A percentile compares a stretch with the other conserved stretches of the same genome.
Conservation (phyloP, 37 sponge, comb jelly and placozoan genomes). For the Aphrocallistes beatrix region DNA sequence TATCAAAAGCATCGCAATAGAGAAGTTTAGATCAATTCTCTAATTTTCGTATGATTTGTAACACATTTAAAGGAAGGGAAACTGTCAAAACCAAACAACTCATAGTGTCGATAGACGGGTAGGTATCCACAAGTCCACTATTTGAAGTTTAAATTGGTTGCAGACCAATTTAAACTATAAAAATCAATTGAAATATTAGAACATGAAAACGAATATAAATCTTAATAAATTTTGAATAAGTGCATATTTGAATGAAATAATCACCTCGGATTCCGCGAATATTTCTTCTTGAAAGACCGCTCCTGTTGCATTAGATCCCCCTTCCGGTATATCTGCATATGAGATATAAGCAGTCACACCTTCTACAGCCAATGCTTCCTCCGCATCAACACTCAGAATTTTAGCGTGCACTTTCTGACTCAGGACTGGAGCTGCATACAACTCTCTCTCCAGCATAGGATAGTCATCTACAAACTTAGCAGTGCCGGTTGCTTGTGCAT, state of each 20-base stretch:
- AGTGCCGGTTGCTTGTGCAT: conserved; percentile 63
- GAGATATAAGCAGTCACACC: conserved; percentile 42
- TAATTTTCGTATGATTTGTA: too few species aligned
- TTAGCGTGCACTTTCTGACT: conserved; percentile 50
- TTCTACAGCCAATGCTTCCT: conserved; percentile 28
- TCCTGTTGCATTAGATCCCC: conserved; percentile 26
- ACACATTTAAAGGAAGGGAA: too few species aligned
- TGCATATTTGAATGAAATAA: too few species aligned
- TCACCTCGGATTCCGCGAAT: neutral
- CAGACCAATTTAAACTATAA: too few species aligned
- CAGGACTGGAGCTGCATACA: conserved; percentile 57
- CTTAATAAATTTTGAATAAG: too few species aligned
- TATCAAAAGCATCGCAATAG: too few species aligned
- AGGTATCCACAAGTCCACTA: too few species aligned
- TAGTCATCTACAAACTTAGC: conserved; percentile 64
- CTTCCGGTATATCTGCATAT: conserved; percentile 40
- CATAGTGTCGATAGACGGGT: too few species aligned
- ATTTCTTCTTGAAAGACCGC: conserved; percentile 38
- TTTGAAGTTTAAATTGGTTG: neutral
- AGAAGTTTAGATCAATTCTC: too few species aligned
- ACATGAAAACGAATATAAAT: too few species aligned
- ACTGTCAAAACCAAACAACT: too few species aligned
- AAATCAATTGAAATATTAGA: too few species aligned
- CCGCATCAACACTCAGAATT: conserved; percentile 36
- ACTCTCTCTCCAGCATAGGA: conserved; percentile 44